Conservation (phyloP, 2,113 vertebrate species). For the Labrus mixtus region DNA sequence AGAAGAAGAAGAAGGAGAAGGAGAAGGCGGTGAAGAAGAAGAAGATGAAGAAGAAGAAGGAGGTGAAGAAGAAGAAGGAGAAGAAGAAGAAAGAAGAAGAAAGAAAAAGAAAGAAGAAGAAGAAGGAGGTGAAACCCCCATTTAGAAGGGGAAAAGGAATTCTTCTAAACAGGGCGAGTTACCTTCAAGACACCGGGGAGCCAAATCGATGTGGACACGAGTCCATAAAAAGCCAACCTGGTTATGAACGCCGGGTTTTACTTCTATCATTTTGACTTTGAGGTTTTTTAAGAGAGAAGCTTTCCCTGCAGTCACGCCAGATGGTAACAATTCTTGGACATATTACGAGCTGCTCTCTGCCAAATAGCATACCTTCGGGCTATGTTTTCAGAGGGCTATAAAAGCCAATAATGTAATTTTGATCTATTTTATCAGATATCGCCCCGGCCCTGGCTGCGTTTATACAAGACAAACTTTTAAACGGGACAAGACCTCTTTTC, state of each 20-base stretch:
- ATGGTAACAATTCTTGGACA: constrained; percentile 87
- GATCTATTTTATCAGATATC: constrained; percentile 87
- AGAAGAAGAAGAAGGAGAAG: too few relatives aligned
- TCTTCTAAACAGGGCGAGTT: constrained; percentile 58
- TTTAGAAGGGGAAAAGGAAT: constrained; percentile 46
- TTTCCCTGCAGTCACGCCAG: constrained; percentile 84
- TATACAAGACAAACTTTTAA: constrained; percentile 78
- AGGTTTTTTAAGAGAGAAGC: constrained; percentile 86
- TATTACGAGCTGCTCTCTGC: constrained; percentile 83
- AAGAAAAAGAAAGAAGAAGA: too few relatives aligned
- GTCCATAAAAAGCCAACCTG: constrained; percentile 80
- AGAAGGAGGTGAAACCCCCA: constrained; percentile 16
- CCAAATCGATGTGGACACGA: constrained; percentile 77
- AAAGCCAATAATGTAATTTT: constrained; percentile 88
- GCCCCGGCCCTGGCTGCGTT: constrained; percentile 69
- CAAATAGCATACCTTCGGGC: constrained; percentile 87
- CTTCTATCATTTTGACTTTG: constrained; percentile 86
- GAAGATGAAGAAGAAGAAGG: too few relatives aligned
- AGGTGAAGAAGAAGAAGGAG: too few relatives aligned
- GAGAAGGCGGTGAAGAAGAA: too few relatives aligned
- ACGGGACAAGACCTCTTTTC: constrained; percentile 64
- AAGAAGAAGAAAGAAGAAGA: too few relatives aligned
- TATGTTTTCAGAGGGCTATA: constrained; percentile 86
- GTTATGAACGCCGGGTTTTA: constrained; percentile 83
- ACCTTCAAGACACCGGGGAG: constrained; percentile 67